Base-by-base conservation (phyloP, 2,888 invertebrate species). In the Harmothoe impar region DNA sequence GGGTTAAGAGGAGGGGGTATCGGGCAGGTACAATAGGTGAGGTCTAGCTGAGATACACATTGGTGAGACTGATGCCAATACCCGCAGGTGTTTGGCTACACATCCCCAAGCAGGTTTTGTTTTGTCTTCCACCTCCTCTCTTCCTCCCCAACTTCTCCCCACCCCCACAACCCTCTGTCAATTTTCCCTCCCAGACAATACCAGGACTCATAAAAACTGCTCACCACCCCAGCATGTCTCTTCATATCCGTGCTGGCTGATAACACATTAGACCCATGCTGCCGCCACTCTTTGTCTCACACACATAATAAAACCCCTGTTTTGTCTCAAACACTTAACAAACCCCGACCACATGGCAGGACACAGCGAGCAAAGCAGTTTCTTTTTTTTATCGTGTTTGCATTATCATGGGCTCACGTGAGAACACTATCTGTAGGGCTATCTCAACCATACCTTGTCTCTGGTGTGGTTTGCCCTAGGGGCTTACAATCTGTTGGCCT, bases 1-100 rank as follows among this genome's bases (percentile, higher is more conserved):
- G n/a, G n/a, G 62, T 7, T 1, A 15, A 62, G 62, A 7, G 62
- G 62, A 25, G 62, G 5, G 62, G 62, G 62, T 23, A 25, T 23
- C n/a, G 20, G 62, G 62, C 5, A 23, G 62, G 62, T n/a, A 81
- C 81, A 81, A 81, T 35, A 43, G 77, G 77, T 77, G 77, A 77
- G 31, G 77, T 20, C 29, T 77, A 25, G 77, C 43, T 10, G 43
- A n/a, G 77, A 31, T 31, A 31, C 25, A 77, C 15, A 25, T 15
- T 25, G 77, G 25, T 29, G 29, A 29, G 77, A 77, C 77, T 31
- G 77, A 25, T 81, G 81, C 81, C 81, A 81, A 81, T 33, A 43
- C 33, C 15, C 33, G 81, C 81, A 81, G 81, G 81, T 81, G 81
- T 33, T n/a, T 33, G 81, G 23, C 35, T 72, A 29, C 23, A 35